These are phyloP conservation scores for Oxystoma pomonae DNA, from an alignment of 2,888 invertebrate species.

Conservation along the genomic window DNA sequence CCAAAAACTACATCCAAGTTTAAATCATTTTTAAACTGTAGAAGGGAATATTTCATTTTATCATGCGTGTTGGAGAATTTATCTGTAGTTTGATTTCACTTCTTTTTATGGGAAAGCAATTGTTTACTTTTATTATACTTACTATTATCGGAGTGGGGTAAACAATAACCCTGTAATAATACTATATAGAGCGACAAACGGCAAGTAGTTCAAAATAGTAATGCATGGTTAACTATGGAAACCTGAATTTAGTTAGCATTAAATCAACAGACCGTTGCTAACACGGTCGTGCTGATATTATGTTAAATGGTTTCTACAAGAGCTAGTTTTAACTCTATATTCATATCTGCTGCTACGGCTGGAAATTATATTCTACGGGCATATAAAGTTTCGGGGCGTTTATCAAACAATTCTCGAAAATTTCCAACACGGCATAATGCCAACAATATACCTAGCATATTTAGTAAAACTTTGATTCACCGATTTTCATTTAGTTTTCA, in stretches of 20 bases:
- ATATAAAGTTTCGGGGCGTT: not conserved
- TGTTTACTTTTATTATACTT: too few species aligned
- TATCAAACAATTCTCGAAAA: not conserved
- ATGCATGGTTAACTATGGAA: not conserved
- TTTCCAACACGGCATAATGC: not conserved
- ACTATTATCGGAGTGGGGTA: too few species aligned
- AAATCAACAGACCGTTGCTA: not conserved
- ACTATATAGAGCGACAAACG: not conserved
- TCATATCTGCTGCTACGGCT: not conserved
- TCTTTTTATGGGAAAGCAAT: too few species aligned
- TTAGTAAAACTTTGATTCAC: too few species aligned
- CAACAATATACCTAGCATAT: too few species aligned
- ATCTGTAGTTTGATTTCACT: too few species aligned
- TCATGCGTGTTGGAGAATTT: too few species aligned
- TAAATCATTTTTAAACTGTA: too few species aligned
- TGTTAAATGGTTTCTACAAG: not conserved
- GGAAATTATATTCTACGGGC: not conserved
- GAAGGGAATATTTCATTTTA: too few species aligned
- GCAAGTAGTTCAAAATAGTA: not conserved
- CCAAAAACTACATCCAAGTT: too few species aligned
- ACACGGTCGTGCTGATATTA: not conserved
- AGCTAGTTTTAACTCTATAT: not conserved
- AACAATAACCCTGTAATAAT: not conserved
- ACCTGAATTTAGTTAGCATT: not conserved
- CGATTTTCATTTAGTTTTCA: too few species aligned